Evolutionary conservation across 2,888 invertebrate genomes (phyloP).

Genomic region (Ischnura elegans): DNA sequence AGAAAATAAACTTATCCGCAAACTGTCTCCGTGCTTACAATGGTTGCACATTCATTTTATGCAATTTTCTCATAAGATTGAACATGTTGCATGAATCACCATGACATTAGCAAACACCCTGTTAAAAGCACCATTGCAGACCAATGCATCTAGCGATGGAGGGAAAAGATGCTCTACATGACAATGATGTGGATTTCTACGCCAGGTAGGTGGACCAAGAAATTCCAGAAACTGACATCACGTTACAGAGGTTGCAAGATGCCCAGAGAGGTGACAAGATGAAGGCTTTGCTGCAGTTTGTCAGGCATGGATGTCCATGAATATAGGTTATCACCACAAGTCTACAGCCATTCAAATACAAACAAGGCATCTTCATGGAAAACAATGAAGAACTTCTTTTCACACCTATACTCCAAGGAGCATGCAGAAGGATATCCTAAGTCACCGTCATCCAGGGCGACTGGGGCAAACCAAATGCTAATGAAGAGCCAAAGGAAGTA

Average conservation of each 20-base stretch:
- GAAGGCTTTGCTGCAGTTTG: constrained; percentile 70
- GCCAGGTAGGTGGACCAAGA: constrained; percentile 32
- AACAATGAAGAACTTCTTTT: constrained; percentile 61
- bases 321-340: not conserved
- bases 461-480: constrained; percentile 72
- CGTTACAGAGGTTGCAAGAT: constrained; percentile 64
- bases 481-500: constrained; percentile 71
- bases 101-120: constrained; percentile 70
- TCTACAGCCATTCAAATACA: constrained; percentile 36
- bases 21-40: constrained; percentile 64
- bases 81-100: constrained; percentile 72
- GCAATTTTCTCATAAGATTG: constrained; percentile 71
- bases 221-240: constrained; percentile 66
- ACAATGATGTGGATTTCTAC: constrained; percentile 67
- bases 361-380: constrained; percentile 60
- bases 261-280: constrained; percentile 66
- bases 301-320: not conserved
- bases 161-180: constrained; percentile 66
- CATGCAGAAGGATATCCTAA: constrained; percentile 71
- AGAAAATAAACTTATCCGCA: too few species aligned
- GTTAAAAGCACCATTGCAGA: too few species aligned
- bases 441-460: constrained; percentile 73
- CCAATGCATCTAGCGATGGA: constrained; percentile 69
- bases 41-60: constrained; percentile 71
- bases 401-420: constrained; percentile 70